phyloP scores from a whole-genome alignment of 2,113 vertebrate genomes.

The Pleuronectes platessa region DNA sequence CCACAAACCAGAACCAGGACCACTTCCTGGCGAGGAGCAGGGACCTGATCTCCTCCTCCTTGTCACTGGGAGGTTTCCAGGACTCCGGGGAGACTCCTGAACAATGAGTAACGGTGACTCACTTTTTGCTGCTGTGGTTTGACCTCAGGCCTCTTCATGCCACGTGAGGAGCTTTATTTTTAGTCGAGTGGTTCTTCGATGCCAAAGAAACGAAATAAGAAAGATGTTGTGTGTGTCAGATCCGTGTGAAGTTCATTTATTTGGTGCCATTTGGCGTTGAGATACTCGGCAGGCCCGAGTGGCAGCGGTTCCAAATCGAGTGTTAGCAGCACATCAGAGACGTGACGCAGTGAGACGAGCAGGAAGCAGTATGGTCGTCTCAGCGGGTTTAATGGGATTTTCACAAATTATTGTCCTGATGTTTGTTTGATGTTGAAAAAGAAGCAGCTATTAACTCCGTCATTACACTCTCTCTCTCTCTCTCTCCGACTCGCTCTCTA shows the following conservation, averaged over 20 bases:
- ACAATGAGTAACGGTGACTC: neutral
- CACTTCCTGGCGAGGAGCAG: too few species aligned
- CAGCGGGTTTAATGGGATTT: slow-evolving; percentile 63
- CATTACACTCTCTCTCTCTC: slow-evolving; percentile 40
- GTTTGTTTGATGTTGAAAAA: slow-evolving; percentile 66
- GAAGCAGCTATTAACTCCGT: slow-evolving; percentile 55
- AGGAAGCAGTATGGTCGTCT: slow-evolving; percentile 7
- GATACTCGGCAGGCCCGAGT: neutral
- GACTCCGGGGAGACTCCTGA: neutral
- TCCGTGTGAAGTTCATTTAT: neutral
- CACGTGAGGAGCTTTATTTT: neutral
- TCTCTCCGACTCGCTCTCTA: slow-evolving; percentile 17
- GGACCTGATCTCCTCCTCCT: neutral
- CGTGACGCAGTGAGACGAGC: neutral
- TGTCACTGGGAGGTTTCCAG: neutral
- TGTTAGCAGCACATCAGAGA: too few species aligned
- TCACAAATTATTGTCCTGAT: slow-evolving; percentile 65
- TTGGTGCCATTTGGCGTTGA: neutral
- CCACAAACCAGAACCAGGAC: too few species aligned
- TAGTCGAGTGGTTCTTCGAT: neutral
- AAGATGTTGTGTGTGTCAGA: neutral
- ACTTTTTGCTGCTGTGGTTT: neutral
- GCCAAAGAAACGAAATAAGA: neutral
- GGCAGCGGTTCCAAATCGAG: neutral
- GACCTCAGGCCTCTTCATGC: neutral